Conservation (phyloP, 2,797 vertebrate genomes). For the Oreonectes daqikongensis region DNA sequence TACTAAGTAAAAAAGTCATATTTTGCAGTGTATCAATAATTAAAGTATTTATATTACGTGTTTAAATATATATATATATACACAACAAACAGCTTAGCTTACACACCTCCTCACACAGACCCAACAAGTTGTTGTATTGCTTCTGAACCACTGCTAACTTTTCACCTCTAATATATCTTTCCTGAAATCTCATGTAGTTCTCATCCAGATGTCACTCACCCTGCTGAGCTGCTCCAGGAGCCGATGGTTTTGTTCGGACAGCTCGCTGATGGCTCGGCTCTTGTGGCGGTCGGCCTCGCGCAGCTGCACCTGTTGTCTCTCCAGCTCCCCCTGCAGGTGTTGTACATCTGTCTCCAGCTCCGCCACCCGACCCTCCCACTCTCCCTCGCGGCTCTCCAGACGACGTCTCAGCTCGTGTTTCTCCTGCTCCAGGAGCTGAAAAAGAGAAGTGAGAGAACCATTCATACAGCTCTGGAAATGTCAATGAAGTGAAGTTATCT, state of each 20-base stretch:
- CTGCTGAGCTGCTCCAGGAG: constrained; percentile 94
- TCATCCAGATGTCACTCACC: constrained; percentile 78
- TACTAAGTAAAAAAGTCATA: no score
- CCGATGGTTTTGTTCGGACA: constrained; percentile 97
- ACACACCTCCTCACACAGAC: not conserved
- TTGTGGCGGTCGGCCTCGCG: constrained; percentile 91
- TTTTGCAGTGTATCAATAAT: no score
- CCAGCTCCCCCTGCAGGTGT: constrained; percentile 92
- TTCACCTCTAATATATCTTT: not conserved
- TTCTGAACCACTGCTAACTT: not conserved
- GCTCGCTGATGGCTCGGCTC: constrained; percentile 86
- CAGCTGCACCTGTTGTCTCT: constrained; percentile 90
- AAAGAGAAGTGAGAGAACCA: constrained; percentile 20
- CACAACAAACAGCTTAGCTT: no score
- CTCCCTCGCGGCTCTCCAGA: constrained; percentile 92
- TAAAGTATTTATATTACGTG: no score
- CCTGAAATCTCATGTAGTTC: not conserved
- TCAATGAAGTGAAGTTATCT: no score
- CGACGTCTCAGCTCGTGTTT: constrained; percentile 91
- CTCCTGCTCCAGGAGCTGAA: constrained; percentile 95
- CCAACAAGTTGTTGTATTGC: not conserved
- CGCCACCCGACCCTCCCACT: constrained; percentile 95
- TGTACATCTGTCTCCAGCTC: constrained; percentile 95
- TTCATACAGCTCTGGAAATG: not conserved
- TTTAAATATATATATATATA: no score